These are phyloP conservation scores for Oligia latruncula DNA, from an alignment of 2,888 invertebrate genomes.

Conservation along the genomic window DNA sequence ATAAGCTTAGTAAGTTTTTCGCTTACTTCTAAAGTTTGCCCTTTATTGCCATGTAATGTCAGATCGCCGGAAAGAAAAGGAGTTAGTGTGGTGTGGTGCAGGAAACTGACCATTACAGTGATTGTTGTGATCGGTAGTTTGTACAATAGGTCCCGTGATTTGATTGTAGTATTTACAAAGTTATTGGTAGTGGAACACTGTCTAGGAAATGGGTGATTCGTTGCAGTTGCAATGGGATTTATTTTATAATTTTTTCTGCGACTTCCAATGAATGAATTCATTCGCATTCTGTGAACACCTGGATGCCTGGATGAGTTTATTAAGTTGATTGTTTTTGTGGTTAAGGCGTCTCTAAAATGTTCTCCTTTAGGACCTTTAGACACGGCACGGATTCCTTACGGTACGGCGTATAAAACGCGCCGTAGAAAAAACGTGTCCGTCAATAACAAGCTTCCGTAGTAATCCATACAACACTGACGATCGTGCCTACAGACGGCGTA, in stretches of 20 bases:
- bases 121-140: conserved; percentile 58
- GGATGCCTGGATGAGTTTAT: background rate
- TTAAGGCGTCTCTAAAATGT: too few species aligned
- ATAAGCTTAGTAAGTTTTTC: conserved; percentile 70
- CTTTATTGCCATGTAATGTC: conserved; percentile 79
- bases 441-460: background rate
- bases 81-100: conserved; percentile 67
- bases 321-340: background rate
- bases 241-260: background rate
- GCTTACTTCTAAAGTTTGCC: conserved; percentile 74
- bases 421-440: background rate
- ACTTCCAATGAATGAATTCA: background rate
- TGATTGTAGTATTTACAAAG: conserved; percentile 38
- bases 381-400: background rate
- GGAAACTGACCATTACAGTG: conserved; percentile 64
- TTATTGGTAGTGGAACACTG: conserved; percentile 24
- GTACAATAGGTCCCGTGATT: conserved; percentile 36
- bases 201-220: conserved; percentile 4
- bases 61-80: conserved; percentile 69
- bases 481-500: background rate
- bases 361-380: too few species aligned
- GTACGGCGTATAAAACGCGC: background rate
- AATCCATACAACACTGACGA: background rate
- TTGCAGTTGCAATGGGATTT: background rate
- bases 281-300: background rate